Evolutionary conservation across 2,113 vertebrate genomes (phyloP), one percentile per base, ranked within the genome.

Genomic region (Syngnathus floridae): DNA sequence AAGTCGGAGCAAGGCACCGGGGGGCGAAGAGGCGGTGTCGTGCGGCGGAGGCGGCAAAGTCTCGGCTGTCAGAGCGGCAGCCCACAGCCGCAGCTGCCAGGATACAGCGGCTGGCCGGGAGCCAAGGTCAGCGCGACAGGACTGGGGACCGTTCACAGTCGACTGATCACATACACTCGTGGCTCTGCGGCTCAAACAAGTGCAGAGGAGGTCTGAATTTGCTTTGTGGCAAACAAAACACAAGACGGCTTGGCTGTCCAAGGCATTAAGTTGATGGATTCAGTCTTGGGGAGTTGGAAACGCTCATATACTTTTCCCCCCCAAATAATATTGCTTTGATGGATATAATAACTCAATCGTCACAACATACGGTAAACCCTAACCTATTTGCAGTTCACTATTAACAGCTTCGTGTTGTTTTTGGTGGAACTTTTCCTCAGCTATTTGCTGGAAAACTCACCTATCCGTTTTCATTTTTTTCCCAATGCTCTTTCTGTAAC

Each of bases 71-170:
- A 94, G 66, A 87, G 74, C 68, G 82, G 74, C 85, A 83, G 90
- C 78, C 62, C 71, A 75, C 48, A 88, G 84, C 84, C 88, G 86
- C 89, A 90, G 87, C 86, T 91, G 88, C 84, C 73, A 86, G 81
- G 85, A 91, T 91, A 87, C 31, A 66, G 70, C 62, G 74, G 70
- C 84, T 84, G 89, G 91, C 90, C 90, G 66, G 67, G 67, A 86
- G 90, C 90, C 91, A 93, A 94, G 90, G 90, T 92, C 89, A 91
- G 81, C 83, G 75, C 62, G 74, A 81, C 76, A 62, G 70, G 86
- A 72, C 82, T 83, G 82, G 37, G 70, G 86, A 70, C 84, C 75
- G 79, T 86, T 86, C 87, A 88, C 85, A 89, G 84, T 84, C 73
- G 73, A 88, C 84, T 88, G 88, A 87, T 91, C 88, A 86, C 84